These are phyloP conservation scores for Cataglyphis hispanica DNA, from an alignment of 1,140 invertebrate genomes.

Conservation along the genomic window DNA sequence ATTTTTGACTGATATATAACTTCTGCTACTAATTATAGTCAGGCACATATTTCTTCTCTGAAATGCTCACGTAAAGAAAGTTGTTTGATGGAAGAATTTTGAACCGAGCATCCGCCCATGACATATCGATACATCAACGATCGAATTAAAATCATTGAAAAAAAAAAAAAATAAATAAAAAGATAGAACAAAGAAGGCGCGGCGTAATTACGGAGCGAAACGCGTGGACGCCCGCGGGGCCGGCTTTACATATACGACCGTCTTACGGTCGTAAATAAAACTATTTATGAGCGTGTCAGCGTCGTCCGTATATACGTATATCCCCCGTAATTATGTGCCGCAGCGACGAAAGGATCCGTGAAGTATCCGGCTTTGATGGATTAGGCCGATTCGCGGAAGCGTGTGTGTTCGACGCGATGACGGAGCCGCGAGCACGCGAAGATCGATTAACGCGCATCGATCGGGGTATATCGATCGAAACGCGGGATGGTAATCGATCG, in stretches of 20 bases:
- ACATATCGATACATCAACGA: slow-evolving; percentile 42
- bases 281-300: slow-evolving; percentile 28
- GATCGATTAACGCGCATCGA: slow-evolving; percentile 49
- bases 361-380: slow-evolving; percentile 49
- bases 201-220: slow-evolving; percentile 52
- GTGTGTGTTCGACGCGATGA: slow-evolving; percentile 49
- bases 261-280: slow-evolving; percentile 36
- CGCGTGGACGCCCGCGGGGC: slow-evolving; percentile 52
- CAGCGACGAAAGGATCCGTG: slow-evolving; percentile 42
- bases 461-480: slow-evolving; percentile 22
- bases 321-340: slow-evolving; percentile 51
- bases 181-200: slow-evolving; percentile 47
- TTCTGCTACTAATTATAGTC: background rate
- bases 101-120: background rate
- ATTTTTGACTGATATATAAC: background rate
- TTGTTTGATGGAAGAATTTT: background rate
- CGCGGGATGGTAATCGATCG: slow-evolving; percentile 45
- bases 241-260: background rate
- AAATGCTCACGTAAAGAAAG: slow-evolving; percentile 8
- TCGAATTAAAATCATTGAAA: slow-evolving; percentile 48
- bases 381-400: slow-evolving; percentile 42
- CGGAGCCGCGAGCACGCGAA: slow-evolving; percentile 35
- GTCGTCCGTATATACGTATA: slow-evolving; percentile 17
- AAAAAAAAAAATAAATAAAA: too few relatives aligned
- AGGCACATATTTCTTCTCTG: background rate